Conservation (phyloP, 2,888 invertebrate species). For the Protonemura montana region DNA sequence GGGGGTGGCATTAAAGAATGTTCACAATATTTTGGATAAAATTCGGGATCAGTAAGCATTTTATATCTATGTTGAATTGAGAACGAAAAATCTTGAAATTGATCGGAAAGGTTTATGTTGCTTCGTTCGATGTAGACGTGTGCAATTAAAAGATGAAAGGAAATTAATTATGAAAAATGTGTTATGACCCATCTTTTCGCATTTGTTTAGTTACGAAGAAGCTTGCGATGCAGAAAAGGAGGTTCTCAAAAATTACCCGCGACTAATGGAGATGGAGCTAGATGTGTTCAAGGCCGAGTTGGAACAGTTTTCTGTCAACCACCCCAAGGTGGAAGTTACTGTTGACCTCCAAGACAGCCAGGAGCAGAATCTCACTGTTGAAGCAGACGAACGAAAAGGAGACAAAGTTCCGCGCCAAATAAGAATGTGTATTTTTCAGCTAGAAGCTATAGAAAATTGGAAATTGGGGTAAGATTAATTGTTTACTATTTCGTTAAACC, state of each 20-base stretch:
- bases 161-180: no score
- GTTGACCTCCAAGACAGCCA: not conserved
- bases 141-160: no score
- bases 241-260: constrained; percentile 4
- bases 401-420: constrained; percentile 9
- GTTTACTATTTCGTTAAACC: not conserved
- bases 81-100: no score
- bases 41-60: not conserved
- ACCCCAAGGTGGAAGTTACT: not conserved
- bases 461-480: constrained; percentile 39
- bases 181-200: no score
- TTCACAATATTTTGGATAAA: constrained; percentile 7
- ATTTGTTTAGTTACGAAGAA: not conserved
- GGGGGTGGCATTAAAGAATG: not conserved
- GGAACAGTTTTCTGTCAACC: constrained; percentile 1
- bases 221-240: not conserved
- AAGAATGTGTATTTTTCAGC: constrained; percentile 31
- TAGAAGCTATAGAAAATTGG: constrained; percentile 36
- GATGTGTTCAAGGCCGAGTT: constrained; percentile 12
- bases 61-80: not conserved
- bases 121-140: no score
- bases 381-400: not conserved
- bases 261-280: not conserved
- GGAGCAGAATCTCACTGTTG: not conserved
- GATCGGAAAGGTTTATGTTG: no score